Base-by-base conservation (phyloP, 1,140 invertebrate genomes). In the Centruroides sculpturatus region DNA sequence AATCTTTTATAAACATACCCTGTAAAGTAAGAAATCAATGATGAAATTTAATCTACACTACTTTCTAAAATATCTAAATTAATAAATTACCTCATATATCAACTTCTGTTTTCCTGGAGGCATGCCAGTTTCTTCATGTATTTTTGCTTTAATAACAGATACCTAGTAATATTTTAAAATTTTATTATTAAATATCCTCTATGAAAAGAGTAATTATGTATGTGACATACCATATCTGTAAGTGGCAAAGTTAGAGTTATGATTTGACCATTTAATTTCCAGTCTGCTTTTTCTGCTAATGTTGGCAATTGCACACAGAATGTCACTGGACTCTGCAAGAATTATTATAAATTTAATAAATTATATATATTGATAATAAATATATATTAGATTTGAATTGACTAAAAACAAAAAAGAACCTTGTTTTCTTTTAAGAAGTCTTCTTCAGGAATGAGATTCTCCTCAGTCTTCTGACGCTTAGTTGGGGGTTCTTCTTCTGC, bases 1-100 rank as follows among this genome's bases (percentile, higher is more conserved):
- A 92, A 77, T 99, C 95, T 74, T 99, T 98, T 75, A 98, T 92
- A 77, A 98, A 98, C 72, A 98, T 84, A 51, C 93, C 93, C 86
- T 94, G 73, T 12, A 81, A 81, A 71, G 66, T 65, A 67, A 67
- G 68, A 50, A 47, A 62, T 35, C 13, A 41, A 41, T 23, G 23
- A 23, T 23, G 23, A 23, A 2, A 23, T 23, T 23, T 23, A 23
- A 23, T 23, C 0, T 23, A 23, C n/a, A 23, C 23, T 23, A 23
- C 23, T 23, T 23, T 23, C 23, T 23, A 23, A 23, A 8, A 41
- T 41, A 41, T 41, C 8, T 0, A 41, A 41, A 41, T 41, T 1
- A 61, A 36, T 47, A 61, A 74, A 74, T 74, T 76, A 89, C 88
- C 75, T 94, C 90, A 71, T 85, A 85, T 65, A 92, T 85, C 11